A percentile compares a stretch with the other conserved stretches of the same genome.
phyloP scores from a whole-genome alignment of 1,140 invertebrate genomes.

The Scylla paramamosain region DNA sequence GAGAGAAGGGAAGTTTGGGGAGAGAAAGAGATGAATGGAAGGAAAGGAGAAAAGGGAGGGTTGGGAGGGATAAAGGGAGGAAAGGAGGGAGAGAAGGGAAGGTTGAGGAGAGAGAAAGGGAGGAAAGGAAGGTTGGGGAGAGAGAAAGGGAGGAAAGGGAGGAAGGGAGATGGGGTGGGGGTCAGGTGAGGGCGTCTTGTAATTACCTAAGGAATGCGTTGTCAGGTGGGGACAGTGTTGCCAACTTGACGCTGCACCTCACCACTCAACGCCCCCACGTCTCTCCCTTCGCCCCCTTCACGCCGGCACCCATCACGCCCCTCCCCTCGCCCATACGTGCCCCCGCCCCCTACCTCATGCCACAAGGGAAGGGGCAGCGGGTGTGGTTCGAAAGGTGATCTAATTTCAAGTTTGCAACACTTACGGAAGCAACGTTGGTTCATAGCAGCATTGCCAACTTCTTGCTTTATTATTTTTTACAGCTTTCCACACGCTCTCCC shows the following conservation, averaged over 20 bases:
- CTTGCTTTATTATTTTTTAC: neutral
- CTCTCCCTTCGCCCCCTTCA: neutral
- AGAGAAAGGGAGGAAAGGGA: neutral
- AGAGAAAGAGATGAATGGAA: neutral
- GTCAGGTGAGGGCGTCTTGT: neutral
- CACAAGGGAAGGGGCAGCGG: neutral
- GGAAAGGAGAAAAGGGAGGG: neutral
- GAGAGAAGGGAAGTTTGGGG: neutral
- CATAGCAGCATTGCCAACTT: neutral
- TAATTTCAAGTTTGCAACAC: neutral
- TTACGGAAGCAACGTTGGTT: neutral
- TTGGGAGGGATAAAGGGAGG: neutral
- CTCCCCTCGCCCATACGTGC: neutral
- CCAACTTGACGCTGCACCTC: neutral
- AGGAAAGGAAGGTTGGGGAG: neutral
- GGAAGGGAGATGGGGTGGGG: neutral
- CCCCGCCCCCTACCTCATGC: neutral
- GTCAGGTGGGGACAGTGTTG: conserved; percentile 9
- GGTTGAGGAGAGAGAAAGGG: neutral
- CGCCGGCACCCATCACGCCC: neutral
- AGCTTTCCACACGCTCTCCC: no score
- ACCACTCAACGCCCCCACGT: neutral
- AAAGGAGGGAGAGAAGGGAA: neutral
- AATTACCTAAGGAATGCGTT: conserved; percentile 12
- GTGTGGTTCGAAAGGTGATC: neutral